Base-by-base conservation (phyloP, 2,888 invertebrate genomes). In the Tachina grossa region DNA sequence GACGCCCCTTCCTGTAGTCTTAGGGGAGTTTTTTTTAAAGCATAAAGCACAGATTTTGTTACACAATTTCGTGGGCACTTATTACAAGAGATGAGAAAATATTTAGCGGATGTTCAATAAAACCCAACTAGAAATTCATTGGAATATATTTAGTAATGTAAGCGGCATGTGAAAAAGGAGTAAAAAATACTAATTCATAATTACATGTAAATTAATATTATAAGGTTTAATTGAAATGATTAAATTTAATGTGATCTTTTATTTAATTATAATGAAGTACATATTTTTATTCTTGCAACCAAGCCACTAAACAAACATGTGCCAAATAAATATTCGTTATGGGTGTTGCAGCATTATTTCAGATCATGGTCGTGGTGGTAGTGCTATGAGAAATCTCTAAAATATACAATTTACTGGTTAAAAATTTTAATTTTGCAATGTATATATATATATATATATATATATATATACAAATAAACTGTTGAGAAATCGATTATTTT, bases 1-100 rank as follows among this genome's bases (percentile, higher is more conserved):
- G 51, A 78, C 77, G 51, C 68, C 77, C n/a, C 51, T 78, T 78
- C 77, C 77, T 68, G 77, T 59, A 13, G 22, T 22, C 10, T 51
- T 31, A 31, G 31, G 31, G 31, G 9, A 2, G 19, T 68, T 41
- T 14, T 31, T 31, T 31, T 31, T 31, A 31, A 31, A 41, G 16
- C 39, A 8, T 11, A 49, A 49, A 31, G n/a, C 47, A 59, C n/a
- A 57, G 41, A 69, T 78, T 68, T 41, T 9, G 49, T 78, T 78
- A 43, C 68, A 69, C 43, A 59, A 43, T 43, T 51, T n/a, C 1
- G 11, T 9, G 16, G 13, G 13, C 16, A 41, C 1, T 9, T n/a
- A 16, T 57, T 41, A 57, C 55, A 77, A 55, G 22, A 16, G 19
- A 13, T 53, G 13, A 31, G 43, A 53, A 45, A 55, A 16, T 31